Evolutionary conservation across 2,113 vertebrate genomes (phyloP), one percentile per base, ranked within the genome.

Genomic region (Cottus gobio): DNA sequence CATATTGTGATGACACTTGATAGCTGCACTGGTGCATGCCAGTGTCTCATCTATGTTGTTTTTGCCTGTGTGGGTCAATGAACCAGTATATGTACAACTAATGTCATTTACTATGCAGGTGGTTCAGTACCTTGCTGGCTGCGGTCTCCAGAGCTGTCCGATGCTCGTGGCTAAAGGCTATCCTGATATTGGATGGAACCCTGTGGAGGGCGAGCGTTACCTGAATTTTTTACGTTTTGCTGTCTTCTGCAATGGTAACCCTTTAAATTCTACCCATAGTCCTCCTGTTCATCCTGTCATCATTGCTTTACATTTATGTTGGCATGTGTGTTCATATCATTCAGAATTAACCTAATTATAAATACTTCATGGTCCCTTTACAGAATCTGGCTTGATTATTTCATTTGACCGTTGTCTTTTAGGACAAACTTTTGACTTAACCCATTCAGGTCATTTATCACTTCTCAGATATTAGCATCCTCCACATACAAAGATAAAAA

Each of bases 121-220:
- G 7, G 97, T 98, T 64, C 96, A 96, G 24, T 99, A 97, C 85
- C 94, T 99, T 75, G 98, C 97, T 77, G 94, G 95, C 42, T 98
- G 97, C 90, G 96, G 98, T 64, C 93, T 98, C 64, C 96, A 96
- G 73, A 98, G 96, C 75, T 99, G 97, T 85, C 90, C 94, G 7
- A 92, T 97, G 93, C 90, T 99, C n/a, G 91, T 98, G 62, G 95
- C 92, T 52, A 98, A 96, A 89, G 96, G 97, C 28, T 98, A 98
- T 73, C 96, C 96, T 3, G 97, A 99, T 71, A 96, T 99, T 0
- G 97, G 97, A 26, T 99, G 98, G 98, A 99, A 99, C 90, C 97
- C 98, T 22, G 97, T 99, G 50, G 97, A 99, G 92, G 98, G 98
- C 78, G 97, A 99, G 48, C 87, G 97, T 71, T 99, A 99, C 20